Base-by-base conservation (phyloP, 2,113 vertebrate species). In the Ceyx margarethae region DNA sequence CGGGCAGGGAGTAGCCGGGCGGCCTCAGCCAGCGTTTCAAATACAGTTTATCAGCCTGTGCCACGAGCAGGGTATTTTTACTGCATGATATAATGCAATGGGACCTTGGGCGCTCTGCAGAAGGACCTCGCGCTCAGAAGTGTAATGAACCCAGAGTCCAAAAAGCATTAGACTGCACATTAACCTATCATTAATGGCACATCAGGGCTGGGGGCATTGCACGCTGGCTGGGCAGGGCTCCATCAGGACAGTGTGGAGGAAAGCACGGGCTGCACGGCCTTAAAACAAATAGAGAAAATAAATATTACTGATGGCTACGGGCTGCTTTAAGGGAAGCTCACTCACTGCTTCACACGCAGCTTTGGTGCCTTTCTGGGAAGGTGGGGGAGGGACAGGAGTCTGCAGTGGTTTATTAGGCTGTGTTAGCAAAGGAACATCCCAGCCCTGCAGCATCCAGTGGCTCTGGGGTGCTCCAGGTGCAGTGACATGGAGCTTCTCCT, bases 151-250 rank as follows among this genome's bases (percentile, higher is more conserved):
- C 97, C 97, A 37, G 84, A 96, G 97, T 97, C 97, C 97, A 95
- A 79, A 96, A 98, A 97, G 97, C 98, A 98, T 98, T 97, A 97
- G 94, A 97, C 96, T 97, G 97, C 93, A 96, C 98, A 98, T 98
- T 98, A 98, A 98, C 98, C 98, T 97, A 97, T 97, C 97, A 97
- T 98, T 98, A 98, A 98, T 96, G 97, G 98, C 97, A 97, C 97
- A 98, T 97, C 93, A 98, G 97, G 97, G 97, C 98, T 97, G 87
- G 97, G 97, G 97, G 98, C 97, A 97, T 93, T 96, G 97, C 98
- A 98, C 93, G 98, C 97, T 98, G 33, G 90, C 97, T 97, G 98
- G 96, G 90, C 98, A 98, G 98, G 97, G 96, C 97, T 97, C 96
- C 96, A 97, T 98, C 97, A 98, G 97, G 97, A 97, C 97, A 96